Conservation (phyloP, 2,113 vertebrate genomes). For the Ochotona princeps region DNA sequence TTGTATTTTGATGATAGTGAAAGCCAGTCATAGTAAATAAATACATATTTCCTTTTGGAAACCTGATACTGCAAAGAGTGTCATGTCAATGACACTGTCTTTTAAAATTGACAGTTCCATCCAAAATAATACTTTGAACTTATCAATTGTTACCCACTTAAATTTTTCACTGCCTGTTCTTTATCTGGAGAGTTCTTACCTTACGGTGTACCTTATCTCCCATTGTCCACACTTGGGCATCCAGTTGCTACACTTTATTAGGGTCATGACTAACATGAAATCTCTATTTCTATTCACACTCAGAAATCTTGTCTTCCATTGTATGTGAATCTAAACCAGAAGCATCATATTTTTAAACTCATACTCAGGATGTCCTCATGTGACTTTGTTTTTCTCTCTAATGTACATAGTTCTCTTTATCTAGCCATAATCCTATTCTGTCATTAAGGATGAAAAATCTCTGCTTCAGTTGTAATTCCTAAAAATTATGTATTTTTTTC, state of each 20-base stretch:
- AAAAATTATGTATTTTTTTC: not conserved
- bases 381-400: not conserved
- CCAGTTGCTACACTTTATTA: slow-evolving; percentile 4
- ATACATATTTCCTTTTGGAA: slow-evolving; percentile 28
- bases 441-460: not conserved
- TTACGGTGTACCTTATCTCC: not conserved
- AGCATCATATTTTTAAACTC: slow-evolving; percentile 24
- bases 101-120: slow-evolving; percentile 28
- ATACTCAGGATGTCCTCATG: not conserved
- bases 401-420: not conserved
- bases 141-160: slow-evolving; percentile 1
- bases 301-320: slow-evolving; percentile 16
- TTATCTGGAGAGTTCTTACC: slow-evolving; percentile 2
- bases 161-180: not conserved
- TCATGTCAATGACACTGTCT: not conserved
- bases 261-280: not conserved
- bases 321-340: slow-evolving; percentile 20
- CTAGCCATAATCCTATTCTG: slow-evolving; percentile 15
- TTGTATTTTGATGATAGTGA: not conserved
- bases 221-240: not conserved
- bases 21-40: not conserved
- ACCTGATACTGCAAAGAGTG: not conserved
- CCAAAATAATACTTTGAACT: not conserved
- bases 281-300: not conserved
- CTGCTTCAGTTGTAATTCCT: not conserved